These are phyloP conservation scores for Vulpes lagopus DNA, from an alignment of 2,113 vertebrate genomes.

Conservation along the genomic window DNA sequence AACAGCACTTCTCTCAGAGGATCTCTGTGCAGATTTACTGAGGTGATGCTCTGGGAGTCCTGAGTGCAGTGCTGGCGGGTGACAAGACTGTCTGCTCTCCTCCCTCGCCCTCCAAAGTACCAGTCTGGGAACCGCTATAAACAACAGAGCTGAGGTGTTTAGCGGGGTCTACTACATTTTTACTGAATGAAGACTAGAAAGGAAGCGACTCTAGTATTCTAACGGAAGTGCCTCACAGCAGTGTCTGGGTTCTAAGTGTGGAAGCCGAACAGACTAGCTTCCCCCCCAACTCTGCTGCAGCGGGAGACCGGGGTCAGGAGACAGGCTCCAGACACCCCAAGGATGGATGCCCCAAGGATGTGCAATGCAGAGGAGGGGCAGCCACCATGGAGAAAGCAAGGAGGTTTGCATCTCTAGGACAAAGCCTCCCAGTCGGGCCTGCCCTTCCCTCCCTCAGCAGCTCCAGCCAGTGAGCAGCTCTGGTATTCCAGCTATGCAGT, in stretches of 20 bases:
- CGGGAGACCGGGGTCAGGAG: not conserved
- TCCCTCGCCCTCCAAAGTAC: not conserved
- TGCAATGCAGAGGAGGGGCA: not conserved
- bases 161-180: not conserved
- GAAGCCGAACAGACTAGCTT: not conserved
- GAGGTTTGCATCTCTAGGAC: not conserved
- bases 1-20: too few species aligned
- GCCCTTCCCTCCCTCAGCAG: slow-evolving; percentile 61
- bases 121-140: not conserved
- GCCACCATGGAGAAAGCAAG: not conserved
- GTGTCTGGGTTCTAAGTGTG: fast-evolving
- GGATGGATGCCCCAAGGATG: not conserved
- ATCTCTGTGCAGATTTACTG: too few species aligned
- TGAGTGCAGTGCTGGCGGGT: not conserved
- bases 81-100: not conserved
- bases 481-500: slow-evolving; percentile 87
- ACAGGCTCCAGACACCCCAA: not conserved
- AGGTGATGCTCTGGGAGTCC: fast-evolving
- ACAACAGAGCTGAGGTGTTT: not conserved
- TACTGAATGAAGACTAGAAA: not conserved
- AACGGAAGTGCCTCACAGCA: not conserved
- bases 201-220: not conserved
- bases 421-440: slow-evolving; percentile 58
- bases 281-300: too few species aligned
- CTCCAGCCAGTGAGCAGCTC: slow-evolving; percentile 71